Conservation (phyloP, 2,113 vertebrate genomes). For the Ctenomys sociabilis region DNA sequence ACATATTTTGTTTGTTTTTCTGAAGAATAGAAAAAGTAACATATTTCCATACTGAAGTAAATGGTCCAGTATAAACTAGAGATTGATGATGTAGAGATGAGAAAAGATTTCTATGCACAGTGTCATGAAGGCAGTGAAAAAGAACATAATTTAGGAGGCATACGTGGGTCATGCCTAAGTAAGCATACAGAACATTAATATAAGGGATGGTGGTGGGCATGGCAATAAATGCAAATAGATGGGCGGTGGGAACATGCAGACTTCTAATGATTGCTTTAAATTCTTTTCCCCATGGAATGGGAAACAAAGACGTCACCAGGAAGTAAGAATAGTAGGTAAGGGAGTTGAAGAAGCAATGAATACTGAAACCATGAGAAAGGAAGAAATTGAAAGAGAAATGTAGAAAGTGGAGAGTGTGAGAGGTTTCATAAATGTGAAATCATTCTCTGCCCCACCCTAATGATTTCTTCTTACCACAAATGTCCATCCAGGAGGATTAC, state of each 20-base stretch:
- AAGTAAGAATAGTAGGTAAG: background rate
- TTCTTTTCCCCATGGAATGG: background rate
- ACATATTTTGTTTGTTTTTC: background rate
- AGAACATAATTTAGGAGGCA: background rate
- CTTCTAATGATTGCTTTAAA: background rate
- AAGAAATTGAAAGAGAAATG: background rate
- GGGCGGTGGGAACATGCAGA: background rate
- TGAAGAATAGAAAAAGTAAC: background rate
- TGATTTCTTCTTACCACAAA: background rate
- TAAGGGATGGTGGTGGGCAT: background rate
- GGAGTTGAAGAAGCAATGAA: background rate
- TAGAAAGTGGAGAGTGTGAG: background rate
- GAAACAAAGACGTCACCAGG: background rate
- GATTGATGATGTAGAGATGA: background rate
- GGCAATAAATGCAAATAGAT: background rate
- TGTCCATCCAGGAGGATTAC: background rate
- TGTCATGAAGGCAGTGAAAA: background rate
- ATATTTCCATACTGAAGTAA: background rate
- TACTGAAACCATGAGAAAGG: background rate
- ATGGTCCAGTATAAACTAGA: background rate
- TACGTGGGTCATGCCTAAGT: background rate
- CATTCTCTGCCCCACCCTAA: background rate
- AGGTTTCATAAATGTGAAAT: background rate
- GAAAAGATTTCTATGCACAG: background rate
- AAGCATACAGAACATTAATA: background rate